phyloP scores from a whole-genome alignment of 2,113 vertebrate genomes.

The Hippocampus zosterae region DNA sequence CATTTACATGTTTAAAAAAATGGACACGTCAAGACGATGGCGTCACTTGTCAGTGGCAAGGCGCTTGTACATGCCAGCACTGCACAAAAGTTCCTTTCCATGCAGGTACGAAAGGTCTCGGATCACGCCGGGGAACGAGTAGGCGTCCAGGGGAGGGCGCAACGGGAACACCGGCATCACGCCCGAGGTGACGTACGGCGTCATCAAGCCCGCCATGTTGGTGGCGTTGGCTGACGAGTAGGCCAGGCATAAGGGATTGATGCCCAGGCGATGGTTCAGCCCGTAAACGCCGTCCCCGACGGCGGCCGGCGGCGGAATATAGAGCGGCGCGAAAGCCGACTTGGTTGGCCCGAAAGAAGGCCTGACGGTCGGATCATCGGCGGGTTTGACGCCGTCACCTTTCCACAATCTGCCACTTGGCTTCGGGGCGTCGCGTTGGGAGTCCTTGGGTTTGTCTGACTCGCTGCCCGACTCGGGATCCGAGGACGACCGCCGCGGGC shows the following conservation, averaged over 20 bases:
- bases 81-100: constrained; percentile 70
- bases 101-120: constrained; percentile 75
- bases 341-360: constrained; percentile 48
- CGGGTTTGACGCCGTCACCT: constrained; percentile 83
- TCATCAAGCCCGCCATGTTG: constrained; percentile 71
- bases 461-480: constrained; percentile 83
- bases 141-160: constrained; percentile 72
- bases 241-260: constrained; percentile 74
- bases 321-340: constrained; percentile 81
- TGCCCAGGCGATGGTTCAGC: constrained; percentile 71
- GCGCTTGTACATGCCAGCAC: constrained; percentile 64
- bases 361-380: constrained; percentile 66
- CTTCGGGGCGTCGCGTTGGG: constrained; percentile 68
- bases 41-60: constrained; percentile 66
- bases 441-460: constrained; percentile 73
- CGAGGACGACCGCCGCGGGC: constrained; percentile 76
- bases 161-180: constrained; percentile 79
- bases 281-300: constrained; percentile 68
- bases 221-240: constrained; percentile 73
- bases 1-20: background rate
- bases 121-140: constrained; percentile 75
- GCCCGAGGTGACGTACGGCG: constrained; percentile 78
- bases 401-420: constrained; percentile 75
- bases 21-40: background rate
- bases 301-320: constrained; percentile 51